Evolutionary conservation across 2,113 vertebrate species (phyloP).

Genomic region (Gnathonemus echidnorhynchus): DNA sequence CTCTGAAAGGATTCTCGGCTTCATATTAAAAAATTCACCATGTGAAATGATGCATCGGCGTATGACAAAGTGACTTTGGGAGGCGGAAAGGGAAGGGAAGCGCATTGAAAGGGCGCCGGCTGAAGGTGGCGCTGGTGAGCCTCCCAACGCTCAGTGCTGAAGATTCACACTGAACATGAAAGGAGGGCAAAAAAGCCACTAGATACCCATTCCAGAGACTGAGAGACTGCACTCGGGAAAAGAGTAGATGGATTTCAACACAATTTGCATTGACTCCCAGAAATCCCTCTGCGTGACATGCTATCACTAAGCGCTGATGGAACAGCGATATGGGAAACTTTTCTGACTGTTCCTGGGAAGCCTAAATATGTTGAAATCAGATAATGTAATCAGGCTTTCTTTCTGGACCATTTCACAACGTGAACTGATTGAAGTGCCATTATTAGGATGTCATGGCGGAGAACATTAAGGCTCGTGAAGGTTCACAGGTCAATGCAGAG

Average conservation of each 20-base stretch:
- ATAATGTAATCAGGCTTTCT: conserved; percentile 15
- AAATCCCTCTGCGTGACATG: neutral
- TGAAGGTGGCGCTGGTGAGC: neutral
- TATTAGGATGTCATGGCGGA: neutral
- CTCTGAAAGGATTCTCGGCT: conserved; percentile 66
- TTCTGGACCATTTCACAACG: neutral
- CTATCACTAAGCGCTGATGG: conserved; percentile 1
- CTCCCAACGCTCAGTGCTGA: neutral
- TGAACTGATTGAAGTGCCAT: neutral
- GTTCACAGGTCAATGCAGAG: conserved; percentile 36
- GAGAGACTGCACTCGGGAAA: neutral
- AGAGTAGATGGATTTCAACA: conserved; percentile 7
- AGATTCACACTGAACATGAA: neutral
- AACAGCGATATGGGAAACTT: conserved; percentile 7
- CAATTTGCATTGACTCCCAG: neutral
- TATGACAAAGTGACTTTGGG: conserved; percentile 69
- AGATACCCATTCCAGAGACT: neutral
- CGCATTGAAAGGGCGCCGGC: conserved; percentile 45
- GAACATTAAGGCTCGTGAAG: conserved; percentile 35
- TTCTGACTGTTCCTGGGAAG: conserved; percentile 4
- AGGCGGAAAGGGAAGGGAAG: conserved; percentile 45
- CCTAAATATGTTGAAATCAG: conserved; percentile 14
- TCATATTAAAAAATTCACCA: conserved; percentile 63
- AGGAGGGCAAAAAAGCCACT: neutral
- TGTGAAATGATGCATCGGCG: conserved; percentile 66